phyloP scores from a whole-genome alignment of 64 coral and sea anemone genomes.

The Dendrophyllia cribrosa region DNA sequence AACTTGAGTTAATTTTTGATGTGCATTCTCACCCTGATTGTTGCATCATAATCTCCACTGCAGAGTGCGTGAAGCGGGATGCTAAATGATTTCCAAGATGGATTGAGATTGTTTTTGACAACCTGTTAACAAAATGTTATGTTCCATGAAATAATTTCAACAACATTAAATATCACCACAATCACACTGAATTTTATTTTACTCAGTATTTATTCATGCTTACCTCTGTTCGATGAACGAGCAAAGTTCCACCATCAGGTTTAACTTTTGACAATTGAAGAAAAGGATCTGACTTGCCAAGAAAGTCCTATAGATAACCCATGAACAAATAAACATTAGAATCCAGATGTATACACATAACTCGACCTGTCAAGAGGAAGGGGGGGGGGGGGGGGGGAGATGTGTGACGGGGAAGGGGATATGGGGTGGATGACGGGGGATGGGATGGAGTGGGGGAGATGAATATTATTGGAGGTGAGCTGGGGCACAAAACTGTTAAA shows the following conservation, averaged over 20 bases:
- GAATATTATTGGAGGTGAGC: too few species aligned
- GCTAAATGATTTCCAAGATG: slow-evolving; percentile 87
- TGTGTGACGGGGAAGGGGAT: too few species aligned
- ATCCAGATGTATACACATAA: too few species aligned
- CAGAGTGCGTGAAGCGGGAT: slow-evolving; percentile 81
- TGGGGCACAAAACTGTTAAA: too few species aligned
- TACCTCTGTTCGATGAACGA: slow-evolving; percentile 96
- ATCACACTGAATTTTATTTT: too few species aligned
- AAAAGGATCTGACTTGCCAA: slow-evolving; percentile 96
- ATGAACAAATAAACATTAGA: neutral
- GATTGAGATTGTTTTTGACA: slow-evolving; percentile 94
- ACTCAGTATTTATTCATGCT: neutral
- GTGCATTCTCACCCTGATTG: slow-evolving; percentile 61
- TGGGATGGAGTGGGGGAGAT: too few species aligned
- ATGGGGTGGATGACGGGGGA: too few species aligned
- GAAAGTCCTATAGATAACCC: slow-evolving; percentile 77
- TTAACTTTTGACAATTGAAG: slow-evolving; percentile 78
- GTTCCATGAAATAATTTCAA: too few species aligned
- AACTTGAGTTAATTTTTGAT: too few species aligned
- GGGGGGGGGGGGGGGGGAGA: too few species aligned
- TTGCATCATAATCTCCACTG: slow-evolving; percentile 95
- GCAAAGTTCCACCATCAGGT: slow-evolving; percentile 77
- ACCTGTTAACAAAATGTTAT: slow-evolving; percentile 39
- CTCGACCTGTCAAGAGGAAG: too few species aligned
- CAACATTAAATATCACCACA: too few species aligned